A percentile compares a stretch with the other conserved stretches of the same genome.
Evolutionary conservation across 2,113 vertebrate species (phyloP).

Genomic region (Tapirus terrestris): DNA sequence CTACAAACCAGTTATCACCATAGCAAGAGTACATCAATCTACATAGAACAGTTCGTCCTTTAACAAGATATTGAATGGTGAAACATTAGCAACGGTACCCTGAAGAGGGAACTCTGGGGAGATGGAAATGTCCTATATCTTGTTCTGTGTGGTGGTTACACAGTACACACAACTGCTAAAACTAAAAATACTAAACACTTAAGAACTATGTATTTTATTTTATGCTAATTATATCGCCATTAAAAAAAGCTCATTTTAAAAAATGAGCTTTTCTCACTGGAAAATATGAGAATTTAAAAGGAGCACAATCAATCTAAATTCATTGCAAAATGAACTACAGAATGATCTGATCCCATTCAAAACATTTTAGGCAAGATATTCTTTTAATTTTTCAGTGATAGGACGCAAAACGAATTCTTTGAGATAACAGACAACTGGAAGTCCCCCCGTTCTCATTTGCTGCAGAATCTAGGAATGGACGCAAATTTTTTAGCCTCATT

Average conservation of each 20-base stretch:
- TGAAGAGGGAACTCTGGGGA: background rate
- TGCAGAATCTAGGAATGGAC: background rate
- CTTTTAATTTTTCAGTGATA: background rate
- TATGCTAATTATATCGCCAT: background rate
- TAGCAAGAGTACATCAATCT: background rate
- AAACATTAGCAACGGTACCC: background rate
- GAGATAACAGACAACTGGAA: background rate
- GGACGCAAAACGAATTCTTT: background rate
- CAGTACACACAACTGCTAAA: background rate
- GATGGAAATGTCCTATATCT: background rate
- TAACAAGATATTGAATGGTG: background rate
- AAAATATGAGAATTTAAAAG: background rate
- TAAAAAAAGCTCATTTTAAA: background rate
- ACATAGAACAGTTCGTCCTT: background rate
- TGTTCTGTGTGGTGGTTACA: background rate
- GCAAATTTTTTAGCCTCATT: background rate
- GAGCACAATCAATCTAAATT: background rate
- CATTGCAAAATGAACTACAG: background rate
- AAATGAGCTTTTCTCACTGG: background rate
- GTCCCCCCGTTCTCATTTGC: background rate
- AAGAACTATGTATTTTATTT: background rate
- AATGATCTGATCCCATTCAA: background rate
- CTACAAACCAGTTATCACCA: background rate
- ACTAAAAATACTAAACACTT: background rate
- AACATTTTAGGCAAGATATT: background rate